A percentile compares a stretch with the other conserved stretches of the same genome.
These are phyloP conservation scores for Chelon labrosus DNA, from an alignment of 2,797 vertebrate species.

Conservation along the genomic window DNA sequence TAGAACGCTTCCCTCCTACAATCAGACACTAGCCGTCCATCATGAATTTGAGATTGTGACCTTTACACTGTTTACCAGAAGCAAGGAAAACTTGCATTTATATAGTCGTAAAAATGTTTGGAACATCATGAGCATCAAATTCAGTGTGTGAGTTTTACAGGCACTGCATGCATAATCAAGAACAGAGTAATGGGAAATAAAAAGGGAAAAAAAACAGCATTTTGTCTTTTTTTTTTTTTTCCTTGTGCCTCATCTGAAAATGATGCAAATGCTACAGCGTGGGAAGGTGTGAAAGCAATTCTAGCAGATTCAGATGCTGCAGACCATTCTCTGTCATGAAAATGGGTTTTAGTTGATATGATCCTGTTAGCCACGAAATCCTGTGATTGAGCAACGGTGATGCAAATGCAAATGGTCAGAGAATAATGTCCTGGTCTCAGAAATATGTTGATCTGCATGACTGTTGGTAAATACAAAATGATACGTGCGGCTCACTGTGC, in stretches of 20 bases:
- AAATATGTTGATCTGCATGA: constrained; percentile 29
- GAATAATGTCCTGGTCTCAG: constrained; percentile 8
- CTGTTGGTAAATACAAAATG: constrained; percentile 12
- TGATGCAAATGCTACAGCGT: constrained; percentile 62
- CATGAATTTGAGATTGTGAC: constrained; percentile 17
- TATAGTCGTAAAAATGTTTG: constrained; percentile 8
- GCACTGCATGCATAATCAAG: constrained; percentile 55
- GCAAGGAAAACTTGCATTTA: constrained; percentile 7
- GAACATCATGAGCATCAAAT: constrained; percentile 40
- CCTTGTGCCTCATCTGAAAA: constrained; percentile 56
- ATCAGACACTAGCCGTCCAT: constrained; percentile 9
- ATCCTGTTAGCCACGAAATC: constrained; percentile 58
- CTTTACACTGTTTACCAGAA: constrained; percentile 21
- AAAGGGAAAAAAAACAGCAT: constrained; percentile 22
- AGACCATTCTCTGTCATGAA: constrained; percentile 52
- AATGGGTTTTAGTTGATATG: constrained; percentile 62
- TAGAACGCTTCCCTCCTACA: neutral
- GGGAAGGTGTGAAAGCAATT: constrained; percentile 76
- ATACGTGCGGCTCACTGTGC: neutral
- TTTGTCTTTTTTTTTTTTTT: constrained; percentile 13
- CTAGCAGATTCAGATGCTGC: constrained; percentile 54
- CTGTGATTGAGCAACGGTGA: constrained; percentile 28
- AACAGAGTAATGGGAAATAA: constrained; percentile 36
- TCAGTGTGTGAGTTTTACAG: constrained; percentile 40
- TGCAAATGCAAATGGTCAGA: constrained; percentile 52